Evolutionary conservation across 2,888 invertebrate genomes (phyloP).

Genomic region (Phyto melanocephala): DNA sequence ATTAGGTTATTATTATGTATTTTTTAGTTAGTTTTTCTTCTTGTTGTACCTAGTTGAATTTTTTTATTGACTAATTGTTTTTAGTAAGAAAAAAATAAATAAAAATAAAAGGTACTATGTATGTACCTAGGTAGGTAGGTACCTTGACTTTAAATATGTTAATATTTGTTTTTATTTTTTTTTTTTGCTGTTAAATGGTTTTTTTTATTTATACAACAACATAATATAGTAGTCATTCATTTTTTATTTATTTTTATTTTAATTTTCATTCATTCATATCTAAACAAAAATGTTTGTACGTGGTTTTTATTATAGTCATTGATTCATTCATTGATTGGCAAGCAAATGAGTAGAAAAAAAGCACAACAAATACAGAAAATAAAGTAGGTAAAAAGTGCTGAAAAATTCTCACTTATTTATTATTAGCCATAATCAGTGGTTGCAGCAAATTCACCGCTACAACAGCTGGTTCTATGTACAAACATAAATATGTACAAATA

Average conservation of each 20-base stretch:
- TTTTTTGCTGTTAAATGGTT: no score
- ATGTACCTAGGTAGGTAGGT: no score
- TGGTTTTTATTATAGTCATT: neutral
- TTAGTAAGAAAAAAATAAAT: constrained; percentile 12
- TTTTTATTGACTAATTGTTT: neutral
- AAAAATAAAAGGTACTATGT: no score
- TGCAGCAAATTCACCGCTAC: no score
- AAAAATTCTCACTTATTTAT: no score
- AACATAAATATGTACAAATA: neutral
- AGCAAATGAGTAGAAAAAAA: constrained; percentile 10
- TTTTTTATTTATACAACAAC: no score
- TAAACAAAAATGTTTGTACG: constrained; percentile 29
- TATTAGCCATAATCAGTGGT: no score
- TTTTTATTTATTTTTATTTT: constrained; percentile 10
- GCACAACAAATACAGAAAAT: neutral
- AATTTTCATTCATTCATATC: constrained; percentile 39
- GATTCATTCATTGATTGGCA: constrained; percentile 46
- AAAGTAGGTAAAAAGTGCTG: no score
- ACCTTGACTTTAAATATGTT: constrained; percentile 55
- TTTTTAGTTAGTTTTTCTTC: neutral
- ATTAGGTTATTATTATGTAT: neutral
- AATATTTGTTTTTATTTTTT: neutral
- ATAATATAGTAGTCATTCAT: neutral
- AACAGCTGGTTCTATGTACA: no score
- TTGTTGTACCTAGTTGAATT: neutral